Conservation (phyloP, 2,113 vertebrate species). For the Chrysochloris asiatica region DNA sequence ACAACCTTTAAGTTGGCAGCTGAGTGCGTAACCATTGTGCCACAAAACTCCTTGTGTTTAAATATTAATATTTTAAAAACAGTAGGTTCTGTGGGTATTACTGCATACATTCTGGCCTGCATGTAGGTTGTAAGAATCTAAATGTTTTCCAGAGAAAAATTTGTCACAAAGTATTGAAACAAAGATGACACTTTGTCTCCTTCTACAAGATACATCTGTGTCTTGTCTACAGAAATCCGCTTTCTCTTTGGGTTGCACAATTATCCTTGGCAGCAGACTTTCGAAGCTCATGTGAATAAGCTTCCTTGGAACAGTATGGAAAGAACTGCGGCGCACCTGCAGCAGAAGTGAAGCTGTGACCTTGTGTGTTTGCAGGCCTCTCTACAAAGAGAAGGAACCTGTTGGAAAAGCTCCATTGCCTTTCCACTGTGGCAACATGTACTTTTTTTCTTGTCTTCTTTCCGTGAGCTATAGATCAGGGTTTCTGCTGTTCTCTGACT, state of each 20-base stretch:
- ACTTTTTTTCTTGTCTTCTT: background rate
- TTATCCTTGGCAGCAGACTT: conserved; percentile 30
- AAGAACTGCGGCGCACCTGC: background rate
- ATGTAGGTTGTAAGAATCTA: background rate
- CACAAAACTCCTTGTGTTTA: background rate
- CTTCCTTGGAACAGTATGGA: conserved; percentile 14
- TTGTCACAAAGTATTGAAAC: background rate
- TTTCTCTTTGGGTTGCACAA: background rate
- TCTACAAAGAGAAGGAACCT: background rate
- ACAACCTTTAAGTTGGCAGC: background rate
- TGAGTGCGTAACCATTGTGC: background rate
- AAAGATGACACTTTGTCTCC: background rate
- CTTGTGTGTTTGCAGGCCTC: background rate
- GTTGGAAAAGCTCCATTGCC: background rate
- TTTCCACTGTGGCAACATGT: background rate
- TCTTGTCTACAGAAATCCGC: conserved; percentile 24
- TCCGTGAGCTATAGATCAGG: background rate
- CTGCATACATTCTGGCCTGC: background rate
- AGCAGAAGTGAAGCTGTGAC: conserved; percentile 42
- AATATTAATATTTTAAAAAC: background rate
- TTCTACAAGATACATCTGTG: too few species aligned
- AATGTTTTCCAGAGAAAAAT: conserved; percentile 50
- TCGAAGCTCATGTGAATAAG: background rate
- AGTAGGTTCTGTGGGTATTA: background rate
- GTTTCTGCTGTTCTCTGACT: background rate